These are phyloP conservation scores for Urocolius indicus DNA, from an alignment of 2,113 vertebrate species.

Conservation along the genomic window DNA sequence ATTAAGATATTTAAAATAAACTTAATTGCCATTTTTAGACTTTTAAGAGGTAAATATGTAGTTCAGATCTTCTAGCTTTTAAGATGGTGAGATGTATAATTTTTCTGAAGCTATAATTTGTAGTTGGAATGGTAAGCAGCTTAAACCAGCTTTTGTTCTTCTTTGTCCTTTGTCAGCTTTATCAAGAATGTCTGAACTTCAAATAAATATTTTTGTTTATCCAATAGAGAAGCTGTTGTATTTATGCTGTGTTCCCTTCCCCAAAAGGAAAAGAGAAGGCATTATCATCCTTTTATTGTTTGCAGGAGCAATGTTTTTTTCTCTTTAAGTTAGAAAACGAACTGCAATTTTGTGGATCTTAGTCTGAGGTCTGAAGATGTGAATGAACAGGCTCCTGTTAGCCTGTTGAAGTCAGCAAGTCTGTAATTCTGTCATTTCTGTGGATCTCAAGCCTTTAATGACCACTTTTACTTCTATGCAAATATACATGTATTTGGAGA, in stretches of 20 bases:
- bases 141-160: background rate
- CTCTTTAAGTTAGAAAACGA: background rate
- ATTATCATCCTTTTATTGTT: constrained; percentile 12
- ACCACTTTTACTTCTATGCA: background rate
- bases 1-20: background rate
- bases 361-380: background rate
- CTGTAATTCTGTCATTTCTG: background rate
- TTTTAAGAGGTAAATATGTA: background rate
- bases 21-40: background rate
- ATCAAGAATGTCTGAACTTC: background rate
- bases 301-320: background rate
- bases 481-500: fast-evolving
- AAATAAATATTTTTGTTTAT: background rate
- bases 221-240: background rate
- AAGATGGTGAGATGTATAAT: background rate
- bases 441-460: background rate
- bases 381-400: background rate
- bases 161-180: constrained; percentile 1
- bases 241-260: background rate
- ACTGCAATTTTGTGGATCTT: background rate
- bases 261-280: background rate
- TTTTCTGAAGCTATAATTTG: background rate
- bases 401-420: background rate
- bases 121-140: background rate
- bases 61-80: background rate